These are phyloP conservation scores for Strigops habroptila DNA, from an alignment of 2,113 vertebrate species.

Conservation along the genomic window DNA sequence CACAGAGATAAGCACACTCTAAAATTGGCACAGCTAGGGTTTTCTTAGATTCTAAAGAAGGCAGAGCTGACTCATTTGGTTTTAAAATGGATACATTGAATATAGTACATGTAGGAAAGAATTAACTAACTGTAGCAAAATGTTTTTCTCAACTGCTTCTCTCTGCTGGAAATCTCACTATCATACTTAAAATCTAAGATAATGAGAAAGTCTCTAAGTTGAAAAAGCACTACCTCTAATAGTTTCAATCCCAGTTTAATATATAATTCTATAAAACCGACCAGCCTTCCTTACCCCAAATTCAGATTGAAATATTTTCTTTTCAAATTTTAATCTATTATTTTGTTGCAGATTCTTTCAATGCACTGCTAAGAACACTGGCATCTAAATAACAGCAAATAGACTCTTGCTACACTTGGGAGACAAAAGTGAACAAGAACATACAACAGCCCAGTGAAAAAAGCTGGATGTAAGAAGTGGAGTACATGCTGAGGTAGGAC, in stretches of 20 bases:
- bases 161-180: conserved; percentile 74
- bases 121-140: conserved; percentile 80
- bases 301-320: not conserved
- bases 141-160: conserved; percentile 70
- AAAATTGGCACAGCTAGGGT: conserved; percentile 66
- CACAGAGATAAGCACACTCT: conserved; percentile 47
- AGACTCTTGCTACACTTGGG: not conserved
- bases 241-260: conserved; percentile 29
- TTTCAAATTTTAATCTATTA: not conserved
- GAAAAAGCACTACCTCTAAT: conserved; percentile 57
- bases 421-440: not conserved
- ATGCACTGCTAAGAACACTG: not conserved
- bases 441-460: not conserved
- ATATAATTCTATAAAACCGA: conserved; percentile 19
- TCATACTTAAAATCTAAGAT: conserved; percentile 64
- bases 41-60: conserved; percentile 58
- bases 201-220: conserved; percentile 63
- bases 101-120: conserved; percentile 76
- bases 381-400: not conserved
- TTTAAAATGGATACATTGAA: conserved; percentile 76
- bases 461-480: not conserved
- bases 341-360: not conserved
- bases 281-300: not conserved
- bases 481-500: not conserved
- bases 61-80: conserved; percentile 71